Percentiles rank a stretch among this genome's conserved stretches.
phyloP scores from a whole-genome alignment of 2,797 vertebrate species.

The Eulemur mongoz region DNA sequence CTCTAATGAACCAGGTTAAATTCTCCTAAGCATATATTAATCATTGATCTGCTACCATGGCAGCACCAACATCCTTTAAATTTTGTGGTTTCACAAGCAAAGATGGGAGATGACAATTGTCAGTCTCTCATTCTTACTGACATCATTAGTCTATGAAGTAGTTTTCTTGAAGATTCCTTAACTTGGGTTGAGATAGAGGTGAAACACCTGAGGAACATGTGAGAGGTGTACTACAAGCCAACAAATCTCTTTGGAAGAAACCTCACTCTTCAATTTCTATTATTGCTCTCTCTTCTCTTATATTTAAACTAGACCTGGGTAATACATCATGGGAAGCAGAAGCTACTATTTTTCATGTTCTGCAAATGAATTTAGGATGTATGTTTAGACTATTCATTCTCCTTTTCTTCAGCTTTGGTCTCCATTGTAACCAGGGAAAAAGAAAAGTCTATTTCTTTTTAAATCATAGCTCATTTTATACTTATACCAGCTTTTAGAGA shows the following conservation, averaged over 20 bases:
- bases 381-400: too few relatives aligned
- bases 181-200: neutral
- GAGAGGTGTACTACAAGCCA: rapidly evolving
- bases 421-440: neutral
- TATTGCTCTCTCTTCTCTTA: neutral
- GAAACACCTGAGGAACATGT: neutral
- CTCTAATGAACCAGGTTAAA: neutral
- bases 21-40: neutral
- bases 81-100: neutral
- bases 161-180: neutral
- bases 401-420: neutral
- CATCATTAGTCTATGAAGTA: neutral
- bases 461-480: neutral
- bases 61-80: neutral
- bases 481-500: neutral
- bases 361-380: neutral
- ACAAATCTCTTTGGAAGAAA: neutral
- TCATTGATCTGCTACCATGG: neutral
- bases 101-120: neutral
- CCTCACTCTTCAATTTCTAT: neutral
- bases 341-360: too few relatives aligned
- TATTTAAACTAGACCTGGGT: neutral
- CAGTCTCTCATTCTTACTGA: neutral
- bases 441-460: neutral
- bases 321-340: neutral